Conservation (phyloP, 2,113 vertebrate species). For the Dendrocopos noguchii region DNA sequence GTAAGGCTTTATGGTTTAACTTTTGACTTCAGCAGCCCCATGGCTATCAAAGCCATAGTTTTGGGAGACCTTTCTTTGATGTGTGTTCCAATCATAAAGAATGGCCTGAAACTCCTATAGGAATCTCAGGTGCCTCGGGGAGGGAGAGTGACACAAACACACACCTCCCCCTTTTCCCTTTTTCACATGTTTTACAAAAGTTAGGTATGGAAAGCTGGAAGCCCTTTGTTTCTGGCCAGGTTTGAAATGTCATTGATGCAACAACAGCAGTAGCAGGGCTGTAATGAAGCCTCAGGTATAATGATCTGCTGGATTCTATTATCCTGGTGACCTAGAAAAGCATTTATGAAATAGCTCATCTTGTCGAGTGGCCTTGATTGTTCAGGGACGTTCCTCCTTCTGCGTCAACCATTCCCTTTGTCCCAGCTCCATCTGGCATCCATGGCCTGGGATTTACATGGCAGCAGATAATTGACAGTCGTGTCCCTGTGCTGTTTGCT, state of each 20-base stretch:
- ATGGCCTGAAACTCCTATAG: neutral
- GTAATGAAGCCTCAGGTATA: neutral
- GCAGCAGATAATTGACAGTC: neutral
- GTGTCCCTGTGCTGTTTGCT: neutral
- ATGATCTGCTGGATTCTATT: neutral
- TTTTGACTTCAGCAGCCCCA: neutral
- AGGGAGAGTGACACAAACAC: neutral
- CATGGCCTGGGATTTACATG: neutral
- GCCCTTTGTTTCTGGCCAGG: neutral
- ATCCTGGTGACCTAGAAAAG: neutral
- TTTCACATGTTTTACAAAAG: neutral
- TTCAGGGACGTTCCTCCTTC: constrained; percentile 1
- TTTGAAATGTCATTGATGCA: neutral
- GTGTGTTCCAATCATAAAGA: neutral
- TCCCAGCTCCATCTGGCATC: constrained; percentile 16
- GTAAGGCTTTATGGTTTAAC: neutral
- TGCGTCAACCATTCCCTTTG: neutral
- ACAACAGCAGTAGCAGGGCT: neutral
- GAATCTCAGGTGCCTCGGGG: neutral
- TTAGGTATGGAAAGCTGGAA: neutral
- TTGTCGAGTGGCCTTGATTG: constrained; percentile 21
- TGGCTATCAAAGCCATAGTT: neutral
- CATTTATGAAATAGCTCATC: neutral
- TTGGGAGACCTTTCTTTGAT: neutral
- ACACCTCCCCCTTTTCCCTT: neutral